Evolutionary conservation across 2,113 vertebrate genomes (phyloP).

Genomic region (Corapipo altera): DNA sequence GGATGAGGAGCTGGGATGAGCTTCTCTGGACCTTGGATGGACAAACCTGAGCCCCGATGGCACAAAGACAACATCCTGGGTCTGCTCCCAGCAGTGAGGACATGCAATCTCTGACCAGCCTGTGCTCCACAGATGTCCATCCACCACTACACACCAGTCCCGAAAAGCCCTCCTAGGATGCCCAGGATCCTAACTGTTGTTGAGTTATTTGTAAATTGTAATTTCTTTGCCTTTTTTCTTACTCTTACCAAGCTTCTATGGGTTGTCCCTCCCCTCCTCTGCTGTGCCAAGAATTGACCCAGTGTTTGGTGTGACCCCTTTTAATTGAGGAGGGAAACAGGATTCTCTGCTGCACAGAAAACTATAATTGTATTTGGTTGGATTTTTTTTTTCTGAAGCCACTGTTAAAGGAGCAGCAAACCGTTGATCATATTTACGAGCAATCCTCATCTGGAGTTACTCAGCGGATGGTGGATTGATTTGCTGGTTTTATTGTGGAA

Average conservation of each 20-base stretch:
- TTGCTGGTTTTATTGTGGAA: not conserved
- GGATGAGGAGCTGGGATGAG: not conserved
- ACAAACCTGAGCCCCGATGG: not conserved
- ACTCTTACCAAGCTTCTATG: not conserved
- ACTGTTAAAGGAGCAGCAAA: not conserved
- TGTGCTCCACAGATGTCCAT: not conserved
- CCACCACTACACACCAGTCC: not conserved
- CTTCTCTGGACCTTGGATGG: not conserved
- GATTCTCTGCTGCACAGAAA: not conserved
- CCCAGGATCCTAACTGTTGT: not conserved
- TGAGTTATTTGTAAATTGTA: not conserved
- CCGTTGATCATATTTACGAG: not conserved
- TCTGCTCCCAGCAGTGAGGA: not conserved
- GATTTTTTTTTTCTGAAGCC: not conserved
- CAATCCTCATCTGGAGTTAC: not conserved
- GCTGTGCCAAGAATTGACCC: not conserved
- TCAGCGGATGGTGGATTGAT: not conserved
- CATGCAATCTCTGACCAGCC: rapidly evolving
- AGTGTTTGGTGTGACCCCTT: not conserved
- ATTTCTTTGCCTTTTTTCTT: not conserved
- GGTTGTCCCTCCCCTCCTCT: not conserved
- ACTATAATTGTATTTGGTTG: not conserved
- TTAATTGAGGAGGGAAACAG: not conserved
- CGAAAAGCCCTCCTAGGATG: not conserved
- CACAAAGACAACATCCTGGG: not conserved